Percentiles rank a stretch among this genome's conserved stretches.
Evolutionary conservation across 2,797 vertebrate genomes (phyloP).

Genomic region (Syndactyla subalaris): DNA sequence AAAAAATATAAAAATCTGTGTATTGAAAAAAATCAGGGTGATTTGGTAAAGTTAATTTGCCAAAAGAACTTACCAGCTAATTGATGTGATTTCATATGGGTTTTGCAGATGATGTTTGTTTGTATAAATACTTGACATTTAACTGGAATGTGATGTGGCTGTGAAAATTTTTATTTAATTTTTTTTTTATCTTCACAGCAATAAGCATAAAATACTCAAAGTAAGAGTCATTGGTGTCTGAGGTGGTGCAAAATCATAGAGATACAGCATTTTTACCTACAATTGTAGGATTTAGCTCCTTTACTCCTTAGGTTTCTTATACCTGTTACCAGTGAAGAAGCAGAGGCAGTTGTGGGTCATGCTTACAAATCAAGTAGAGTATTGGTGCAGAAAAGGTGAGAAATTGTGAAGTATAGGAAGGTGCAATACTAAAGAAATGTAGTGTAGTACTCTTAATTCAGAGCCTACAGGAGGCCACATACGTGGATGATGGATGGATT

Average conservation of each 20-base stretch:
- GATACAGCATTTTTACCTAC: not conserved
- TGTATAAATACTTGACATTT: not conserved
- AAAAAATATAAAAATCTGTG: not conserved
- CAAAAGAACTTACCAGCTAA: not conserved
- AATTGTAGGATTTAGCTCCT: not conserved
- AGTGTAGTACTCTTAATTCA: not conserved
- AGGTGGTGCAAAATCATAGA: not conserved
- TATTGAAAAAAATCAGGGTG: not conserved
- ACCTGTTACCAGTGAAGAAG: not conserved
- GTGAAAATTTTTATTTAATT: not conserved
- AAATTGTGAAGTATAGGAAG: not conserved
- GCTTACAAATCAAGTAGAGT: not conserved
- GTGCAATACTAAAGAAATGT: not conserved
- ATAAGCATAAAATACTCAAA: not conserved
- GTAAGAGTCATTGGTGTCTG: not conserved
- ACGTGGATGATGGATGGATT: rapidly evolving
- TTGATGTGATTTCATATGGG: not conserved
- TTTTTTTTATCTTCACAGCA: not conserved
- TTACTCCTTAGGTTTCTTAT: not conserved
- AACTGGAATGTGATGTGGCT: not conserved
- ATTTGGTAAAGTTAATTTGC: not conserved
- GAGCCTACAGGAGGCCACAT: not conserved
- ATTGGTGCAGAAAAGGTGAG: not conserved
- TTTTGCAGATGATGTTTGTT: not conserved
- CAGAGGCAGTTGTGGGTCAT: not conserved